A percentile compares a stretch with the other conserved stretches of the same genome.
Conservation (phyloP, 2,888 invertebrate species). For the Perizoma affinitatum region DNA sequence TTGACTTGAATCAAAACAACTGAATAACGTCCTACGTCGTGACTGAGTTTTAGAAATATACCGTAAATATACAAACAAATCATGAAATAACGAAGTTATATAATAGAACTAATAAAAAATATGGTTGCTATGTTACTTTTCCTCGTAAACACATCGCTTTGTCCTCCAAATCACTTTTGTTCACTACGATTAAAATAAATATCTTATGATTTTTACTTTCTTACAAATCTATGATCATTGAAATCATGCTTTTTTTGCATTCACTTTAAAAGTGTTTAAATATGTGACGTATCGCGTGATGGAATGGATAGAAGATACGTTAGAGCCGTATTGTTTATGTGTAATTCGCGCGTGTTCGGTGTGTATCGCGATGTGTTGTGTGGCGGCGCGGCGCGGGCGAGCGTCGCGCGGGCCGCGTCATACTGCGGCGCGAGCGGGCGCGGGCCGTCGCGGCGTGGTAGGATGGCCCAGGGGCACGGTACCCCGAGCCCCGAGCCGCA, state of each 20-base stretch:
- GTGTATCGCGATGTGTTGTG: slow-evolving; percentile 38
- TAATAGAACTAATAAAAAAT: slow-evolving; percentile 46
- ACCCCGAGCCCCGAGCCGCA: slow-evolving; percentile 41
- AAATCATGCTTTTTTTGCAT: slow-evolving; percentile 20
- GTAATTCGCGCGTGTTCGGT: slow-evolving; percentile 29
- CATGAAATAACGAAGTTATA: slow-evolving; percentile 22
- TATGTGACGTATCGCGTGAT: slow-evolving; percentile 45
- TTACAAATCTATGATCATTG: slow-evolving; percentile 26
- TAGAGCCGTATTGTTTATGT: slow-evolving; percentile 35
- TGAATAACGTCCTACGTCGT: background rate
- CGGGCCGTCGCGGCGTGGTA: slow-evolving; percentile 37
- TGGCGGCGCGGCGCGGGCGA: slow-evolving; percentile 59
- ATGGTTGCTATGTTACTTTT: slow-evolving; percentile 75
- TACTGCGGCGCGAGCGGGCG: slow-evolving; percentile 68
- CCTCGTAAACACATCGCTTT: slow-evolving; percentile 73
- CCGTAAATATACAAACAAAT: background rate
- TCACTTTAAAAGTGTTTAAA: slow-evolving; percentile 34
- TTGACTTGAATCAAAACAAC: background rate
- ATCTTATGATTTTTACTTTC: slow-evolving; percentile 28
- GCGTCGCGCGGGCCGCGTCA: slow-evolving; percentile 73
- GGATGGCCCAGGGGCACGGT: slow-evolving; percentile 27
- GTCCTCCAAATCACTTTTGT: slow-evolving; percentile 52
- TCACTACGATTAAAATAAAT: slow-evolving; percentile 35
- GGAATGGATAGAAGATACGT: slow-evolving; percentile 58
- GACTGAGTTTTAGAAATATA: background rate